Conservation (phyloP, 2,797 vertebrate genomes). For the Tolypeutes matacus region DNA sequence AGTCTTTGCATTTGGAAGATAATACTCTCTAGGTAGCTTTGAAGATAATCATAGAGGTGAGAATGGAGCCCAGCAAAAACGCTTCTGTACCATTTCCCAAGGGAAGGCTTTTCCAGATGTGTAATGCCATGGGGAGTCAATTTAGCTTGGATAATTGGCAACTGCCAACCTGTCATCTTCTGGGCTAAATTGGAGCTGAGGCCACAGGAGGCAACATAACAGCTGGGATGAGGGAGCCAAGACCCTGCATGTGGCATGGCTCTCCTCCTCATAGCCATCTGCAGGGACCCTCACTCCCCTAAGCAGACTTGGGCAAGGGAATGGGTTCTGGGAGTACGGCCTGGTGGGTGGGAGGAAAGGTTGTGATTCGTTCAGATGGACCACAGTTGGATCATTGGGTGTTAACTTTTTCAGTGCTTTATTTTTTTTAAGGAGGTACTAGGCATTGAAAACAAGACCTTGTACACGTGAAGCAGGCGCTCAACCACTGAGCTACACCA, state of each 20-base stretch:
- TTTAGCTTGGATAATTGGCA: constrained; percentile 65
- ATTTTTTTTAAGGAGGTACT: too few species aligned
- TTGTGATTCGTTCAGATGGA: not conserved
- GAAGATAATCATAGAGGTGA: constrained; percentile 50
- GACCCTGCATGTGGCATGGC: not conserved
- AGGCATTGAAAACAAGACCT: too few species aligned
- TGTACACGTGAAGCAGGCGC: too few species aligned
- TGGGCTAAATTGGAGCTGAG: constrained; percentile 32
- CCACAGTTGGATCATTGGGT: not conserved
- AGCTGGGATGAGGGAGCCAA: constrained; percentile 63
- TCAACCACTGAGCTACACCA: too few species aligned
- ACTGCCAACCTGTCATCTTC: constrained; percentile 58
- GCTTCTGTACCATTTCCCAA: not conserved
- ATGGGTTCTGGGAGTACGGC: not conserved
- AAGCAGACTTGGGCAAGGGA: not conserved
- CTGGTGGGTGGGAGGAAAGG: not conserved
- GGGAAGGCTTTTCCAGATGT: constrained; percentile 71
- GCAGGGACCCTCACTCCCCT: not conserved
- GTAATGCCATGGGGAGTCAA: not conserved
- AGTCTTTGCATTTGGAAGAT: constrained; percentile 45
- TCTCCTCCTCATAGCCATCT: not conserved
- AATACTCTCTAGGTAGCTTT: constrained; percentile 48
- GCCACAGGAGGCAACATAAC: not conserved
- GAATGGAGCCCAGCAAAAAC: not conserved
- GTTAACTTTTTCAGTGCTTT: not conserved